Conservation (phyloP, 35 echinoderm and acorn worm genomes). For the Chiridota heheva region DNA sequence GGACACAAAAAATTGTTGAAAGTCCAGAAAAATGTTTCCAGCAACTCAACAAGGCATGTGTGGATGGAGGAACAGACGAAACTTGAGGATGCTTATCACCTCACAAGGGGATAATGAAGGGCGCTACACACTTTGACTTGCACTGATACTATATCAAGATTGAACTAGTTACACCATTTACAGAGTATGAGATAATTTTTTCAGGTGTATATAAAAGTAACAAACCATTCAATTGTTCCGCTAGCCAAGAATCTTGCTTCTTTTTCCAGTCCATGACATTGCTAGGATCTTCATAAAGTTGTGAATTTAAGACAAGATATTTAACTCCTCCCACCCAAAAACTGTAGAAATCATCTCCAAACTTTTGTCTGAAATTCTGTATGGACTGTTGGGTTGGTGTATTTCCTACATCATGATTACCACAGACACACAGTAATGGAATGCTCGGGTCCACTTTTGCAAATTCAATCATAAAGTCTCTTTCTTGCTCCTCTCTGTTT, state of each 20-base stretch:
- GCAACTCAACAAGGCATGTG: too few relatives aligned
- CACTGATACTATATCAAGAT: too few relatives aligned
- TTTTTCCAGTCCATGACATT: slow-evolving; percentile 59
- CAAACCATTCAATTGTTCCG: slow-evolving; percentile 76
- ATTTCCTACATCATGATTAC: slow-evolving; percentile 90
- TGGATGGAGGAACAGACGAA: too few relatives aligned
- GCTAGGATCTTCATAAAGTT: slow-evolving; percentile 79
- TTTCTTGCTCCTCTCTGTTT: slow-evolving; percentile 53
- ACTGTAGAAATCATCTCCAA: slow-evolving; percentile 88
- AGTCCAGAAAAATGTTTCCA: too few relatives aligned
- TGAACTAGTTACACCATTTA: too few relatives aligned
- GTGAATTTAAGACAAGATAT: slow-evolving; percentile 80
- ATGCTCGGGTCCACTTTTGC: slow-evolving; percentile 67
- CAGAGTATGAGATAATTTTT: too few relatives aligned
- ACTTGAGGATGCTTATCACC: too few relatives aligned
- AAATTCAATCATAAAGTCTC: slow-evolving; percentile 71
- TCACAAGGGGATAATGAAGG: too few relatives aligned
- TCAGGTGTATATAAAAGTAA: too few relatives aligned
- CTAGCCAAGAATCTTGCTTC: slow-evolving; percentile 81
- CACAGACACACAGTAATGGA: slow-evolving; percentile 88
- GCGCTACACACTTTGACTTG: too few relatives aligned
- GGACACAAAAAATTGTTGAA: too few relatives aligned
- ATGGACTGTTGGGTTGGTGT: slow-evolving; percentile 60
- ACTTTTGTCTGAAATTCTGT: slow-evolving; percentile 46
- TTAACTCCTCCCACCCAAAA: slow-evolving; percentile 91